Evolutionary conservation across 1,140 invertebrate genomes (phyloP).

Genomic region (Phenacoccus solenopsis): DNA sequence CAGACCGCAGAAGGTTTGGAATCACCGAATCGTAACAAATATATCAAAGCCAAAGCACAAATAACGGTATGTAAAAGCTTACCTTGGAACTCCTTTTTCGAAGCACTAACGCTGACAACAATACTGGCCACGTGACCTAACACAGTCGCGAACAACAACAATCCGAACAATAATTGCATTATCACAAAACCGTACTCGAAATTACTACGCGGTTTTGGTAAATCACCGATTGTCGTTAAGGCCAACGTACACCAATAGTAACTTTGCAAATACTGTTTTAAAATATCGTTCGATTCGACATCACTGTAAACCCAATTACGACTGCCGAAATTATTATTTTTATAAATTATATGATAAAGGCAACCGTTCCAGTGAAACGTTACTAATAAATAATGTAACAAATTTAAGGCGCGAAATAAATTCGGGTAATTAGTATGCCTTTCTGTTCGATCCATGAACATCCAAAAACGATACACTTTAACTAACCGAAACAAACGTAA

Average conservation of each 20-base stretch:
- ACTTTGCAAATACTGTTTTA: conserved; percentile 90
- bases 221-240: conserved; percentile 74
- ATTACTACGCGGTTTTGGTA: conserved; percentile 69
- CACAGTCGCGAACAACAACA: conserved; percentile 82
- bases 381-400: conserved; percentile 92
- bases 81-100: conserved; percentile 93
- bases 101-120: conserved; percentile 86
- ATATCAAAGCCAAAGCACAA: no score
- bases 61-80: conserved; percentile 33
- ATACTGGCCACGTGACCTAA: conserved; percentile 90
- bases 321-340: conserved; percentile 84
- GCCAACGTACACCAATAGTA: conserved; percentile 97
- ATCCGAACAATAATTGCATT: conserved; percentile 73
- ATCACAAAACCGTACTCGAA: conserved; percentile 85
- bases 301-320: conserved; percentile 81
- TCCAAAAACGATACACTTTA: conserved; percentile 95
- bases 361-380: conserved; percentile 99
- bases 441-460: conserved; percentile 95
- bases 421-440: conserved; percentile 98
- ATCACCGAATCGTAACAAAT: no score
- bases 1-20: no score
- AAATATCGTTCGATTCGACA: conserved; percentile 67
- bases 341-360: conserved; percentile 89
- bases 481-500: conserved; percentile 91
- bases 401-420: conserved; percentile 78